phyloP scores from a whole-genome alignment of 2,797 vertebrate genomes.

The Neosilurus mollespiculum region DNA sequence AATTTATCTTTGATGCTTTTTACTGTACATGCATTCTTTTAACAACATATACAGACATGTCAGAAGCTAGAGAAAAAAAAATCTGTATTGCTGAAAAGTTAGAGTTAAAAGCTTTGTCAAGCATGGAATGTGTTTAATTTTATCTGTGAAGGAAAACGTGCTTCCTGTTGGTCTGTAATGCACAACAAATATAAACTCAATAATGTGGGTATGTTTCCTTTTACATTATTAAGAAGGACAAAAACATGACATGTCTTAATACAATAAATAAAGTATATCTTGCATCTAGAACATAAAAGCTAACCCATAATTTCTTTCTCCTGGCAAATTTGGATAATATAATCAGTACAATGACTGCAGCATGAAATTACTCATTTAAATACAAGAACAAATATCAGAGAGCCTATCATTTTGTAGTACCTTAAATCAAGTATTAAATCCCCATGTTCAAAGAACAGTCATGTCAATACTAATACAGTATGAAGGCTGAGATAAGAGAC shows the following conservation, averaged over 20 bases:
- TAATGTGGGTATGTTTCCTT: constrained; percentile 15
- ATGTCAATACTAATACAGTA: constrained; percentile 24
- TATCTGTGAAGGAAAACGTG: constrained; percentile 33
- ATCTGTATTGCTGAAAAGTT: background rate
- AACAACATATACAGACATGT: constrained; percentile 50
- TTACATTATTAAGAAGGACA: constrained; percentile 25
- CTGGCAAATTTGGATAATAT: constrained; percentile 44
- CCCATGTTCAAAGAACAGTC: constrained; percentile 55
- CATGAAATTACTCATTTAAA: constrained; percentile 59
- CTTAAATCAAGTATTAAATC: constrained; percentile 63
- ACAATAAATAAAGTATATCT: constrained; percentile 59
- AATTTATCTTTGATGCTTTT: constrained; percentile 34
- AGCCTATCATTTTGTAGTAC: constrained; percentile 65
- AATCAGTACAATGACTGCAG: constrained; percentile 38
- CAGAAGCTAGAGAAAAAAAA: constrained; percentile 13
- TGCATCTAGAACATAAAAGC: constrained; percentile 54
- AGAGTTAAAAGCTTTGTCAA: background rate
- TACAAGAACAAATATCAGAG: constrained; percentile 51
- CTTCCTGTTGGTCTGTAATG: constrained; percentile 31
- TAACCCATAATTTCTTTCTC: constrained; percentile 52
- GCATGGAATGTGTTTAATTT: background rate
- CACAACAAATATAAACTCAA: constrained; percentile 13
- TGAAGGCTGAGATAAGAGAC: constrained; percentile 22
- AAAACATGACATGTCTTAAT: constrained; percentile 25
- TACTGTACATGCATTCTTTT: constrained; percentile 38